Base-by-base conservation (phyloP, 1,140 invertebrate species). In the Mylabris phalerata region DNA sequence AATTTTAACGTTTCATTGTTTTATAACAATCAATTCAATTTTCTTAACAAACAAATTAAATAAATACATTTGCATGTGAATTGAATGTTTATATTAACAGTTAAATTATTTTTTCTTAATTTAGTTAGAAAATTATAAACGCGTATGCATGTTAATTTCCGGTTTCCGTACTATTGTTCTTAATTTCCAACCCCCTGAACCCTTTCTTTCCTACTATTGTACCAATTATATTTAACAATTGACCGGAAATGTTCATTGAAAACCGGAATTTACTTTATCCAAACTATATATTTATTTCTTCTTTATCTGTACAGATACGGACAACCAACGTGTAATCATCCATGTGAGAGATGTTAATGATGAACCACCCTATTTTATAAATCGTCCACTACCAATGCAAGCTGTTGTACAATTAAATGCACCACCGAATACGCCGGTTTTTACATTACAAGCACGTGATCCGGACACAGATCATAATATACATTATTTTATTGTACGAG, bases 311-410 rank as follows among this genome's bases (percentile, higher is more conserved):
- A 62, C 80, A 95, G 90, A 92, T 77, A 93, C 90, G 57, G 92
- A 95, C 79, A 94, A 94, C 77, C 93, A 96, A 71, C 83, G 92
- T 39, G 92, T 96, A 9, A 95, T 95, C 64, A 94, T 95, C 69
- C 90, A 93, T 75, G 89, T 95, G 56, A 92, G 92, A 75, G 93
- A 96, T 75, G 89, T 95, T n/a, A 96, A 96, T 74, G 93, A 95
- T 74, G 93, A 96, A 75, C 87, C 89, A 1, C 93, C 93, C 1
- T 95, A 95, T 75, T 96, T 97, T 78, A 94, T 96, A 78, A 97
- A 95, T 75, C 82, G 90, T 3, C 93, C 93, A 0, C 76, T 95
- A 57, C 93, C 93, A n/a, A 95, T 96, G 92, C 90, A 95, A 75
- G 91, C 93, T 3, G 92, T 95, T 50, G 93, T 97, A 0, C 92